Base-by-base conservation (phyloP, 2,888 invertebrate genomes). In the Brenthis hecate region DNA sequence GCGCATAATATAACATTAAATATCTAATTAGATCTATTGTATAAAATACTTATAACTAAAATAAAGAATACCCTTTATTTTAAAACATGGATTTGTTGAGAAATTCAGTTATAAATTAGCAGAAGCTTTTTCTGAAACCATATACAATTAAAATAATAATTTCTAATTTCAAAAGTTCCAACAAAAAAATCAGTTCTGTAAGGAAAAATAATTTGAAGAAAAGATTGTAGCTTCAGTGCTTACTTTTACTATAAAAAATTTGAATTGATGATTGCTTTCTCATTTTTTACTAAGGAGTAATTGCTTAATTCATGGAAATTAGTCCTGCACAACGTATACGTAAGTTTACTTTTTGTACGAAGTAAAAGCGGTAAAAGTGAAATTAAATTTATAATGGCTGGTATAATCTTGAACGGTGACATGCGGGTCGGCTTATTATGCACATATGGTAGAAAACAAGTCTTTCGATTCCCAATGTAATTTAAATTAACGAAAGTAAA, bases 311-410 rank as follows among this genome's bases (percentile, higher is more conserved):
- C 57, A 65, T 56, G 66, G 58, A 57, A 68, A 73, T 72, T 70
- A 57, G 56, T 61, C 72, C 70, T 70, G 67, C 62, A 71, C 58
- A 64, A 63, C 36, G 51, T 28, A 61, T 64, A 68, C 61, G 64
- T 63, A 70, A 60, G 65, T 66, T 65, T 71, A 76, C 77, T 78
- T 77, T 80, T 77, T 79, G 80, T 74, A 73, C 76, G 77, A 85
- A 89, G 91, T 90, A 91, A 91, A 89, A 91, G 89, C 86, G 79
- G 83, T 79, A 85, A 84, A 89, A 91, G 92, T 90, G 91, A 91
- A 91, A 91, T 86, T 85, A 85, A 84, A 83, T 85, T 82, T 85
- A 85, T 86, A 82, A 87, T 85, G 85, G 81, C 82, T 82, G 85
- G 78, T 83, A 82, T 86, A 88, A 89, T 89, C 85, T 87, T 81